These are phyloP conservation scores for Poecilia velifera DNA, from an alignment of 2,797 vertebrate genomes.

Conservation along the genomic window DNA sequence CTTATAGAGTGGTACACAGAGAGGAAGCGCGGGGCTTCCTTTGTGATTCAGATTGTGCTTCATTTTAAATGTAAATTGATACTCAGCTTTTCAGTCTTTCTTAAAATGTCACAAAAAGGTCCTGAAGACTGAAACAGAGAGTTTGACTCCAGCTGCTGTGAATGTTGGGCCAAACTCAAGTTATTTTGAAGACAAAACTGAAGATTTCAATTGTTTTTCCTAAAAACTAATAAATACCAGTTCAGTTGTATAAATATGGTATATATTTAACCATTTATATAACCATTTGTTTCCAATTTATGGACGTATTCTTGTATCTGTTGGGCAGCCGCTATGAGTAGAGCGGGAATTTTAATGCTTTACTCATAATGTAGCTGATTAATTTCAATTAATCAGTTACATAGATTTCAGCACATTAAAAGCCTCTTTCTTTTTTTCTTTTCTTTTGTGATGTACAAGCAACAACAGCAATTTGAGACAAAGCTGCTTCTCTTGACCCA, in stretches of 20 bases:
- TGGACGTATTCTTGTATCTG: background rate
- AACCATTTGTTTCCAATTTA: background rate
- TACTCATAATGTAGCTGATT: too few relatives aligned
- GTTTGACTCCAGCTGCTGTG: background rate
- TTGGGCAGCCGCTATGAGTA: background rate
- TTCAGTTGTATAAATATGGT: background rate
- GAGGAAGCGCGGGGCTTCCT: background rate
- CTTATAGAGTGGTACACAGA: constrained; percentile 16
- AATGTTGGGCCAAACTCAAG: background rate
- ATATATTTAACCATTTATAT: too few relatives aligned
- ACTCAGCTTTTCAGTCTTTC: background rate
- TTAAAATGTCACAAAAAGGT: background rate
- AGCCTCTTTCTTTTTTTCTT: too few relatives aligned
- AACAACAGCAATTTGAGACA: too few relatives aligned
- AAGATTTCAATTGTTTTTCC: background rate
- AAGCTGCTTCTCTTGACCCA: too few relatives aligned
- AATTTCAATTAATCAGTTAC: too few relatives aligned
- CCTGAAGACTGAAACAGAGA: background rate
- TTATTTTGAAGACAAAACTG: background rate
- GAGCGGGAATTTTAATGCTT: too few relatives aligned
- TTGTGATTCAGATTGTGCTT: background rate
- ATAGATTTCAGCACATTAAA: too few relatives aligned
- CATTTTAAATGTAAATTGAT: background rate
- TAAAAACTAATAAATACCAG: background rate
- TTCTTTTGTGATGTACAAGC: too few relatives aligned